Conservation (phyloP, 2,888 invertebrate genomes). For the Lacanobia wlatinum region DNA sequence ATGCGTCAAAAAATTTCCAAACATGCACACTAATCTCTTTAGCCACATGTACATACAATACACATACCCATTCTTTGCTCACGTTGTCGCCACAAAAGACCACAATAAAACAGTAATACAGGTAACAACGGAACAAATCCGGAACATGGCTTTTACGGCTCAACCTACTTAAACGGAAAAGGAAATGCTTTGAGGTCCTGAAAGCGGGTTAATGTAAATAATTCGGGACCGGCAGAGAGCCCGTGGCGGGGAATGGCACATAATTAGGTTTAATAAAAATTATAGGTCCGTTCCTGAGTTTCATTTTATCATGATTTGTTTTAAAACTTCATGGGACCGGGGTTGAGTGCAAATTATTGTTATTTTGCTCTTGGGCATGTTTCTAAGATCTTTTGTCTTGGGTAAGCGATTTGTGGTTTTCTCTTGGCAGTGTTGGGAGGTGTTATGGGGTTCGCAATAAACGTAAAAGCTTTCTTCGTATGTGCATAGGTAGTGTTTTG, state of each 20-base stretch:
- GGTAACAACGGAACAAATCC: conserved; percentile 39
- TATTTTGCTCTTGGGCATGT: conserved; percentile 18
- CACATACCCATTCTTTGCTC: neutral
- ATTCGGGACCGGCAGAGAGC: conserved; percentile 44
- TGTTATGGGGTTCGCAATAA: conserved; percentile 22
- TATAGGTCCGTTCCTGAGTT: conserved; percentile 19
- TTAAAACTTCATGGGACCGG: conserved; percentile 19
- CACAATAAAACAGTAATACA: conserved; percentile 43
- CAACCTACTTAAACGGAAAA: conserved; percentile 60
- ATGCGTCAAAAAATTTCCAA: no score
- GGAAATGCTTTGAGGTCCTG: conserved; percentile 58
- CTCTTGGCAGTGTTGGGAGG: neutral
- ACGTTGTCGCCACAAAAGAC: conserved; percentile 34
- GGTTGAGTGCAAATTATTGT: conserved; percentile 33
- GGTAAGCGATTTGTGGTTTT: conserved; percentile 19
- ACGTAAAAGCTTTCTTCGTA: conserved; percentile 36
- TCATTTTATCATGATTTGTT: conserved; percentile 51
- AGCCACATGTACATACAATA: neutral
- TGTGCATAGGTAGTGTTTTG: neutral
- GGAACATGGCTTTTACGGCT: conserved; percentile 45
- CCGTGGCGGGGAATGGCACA: conserved; percentile 30
- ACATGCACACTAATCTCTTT: conserved; percentile 10
- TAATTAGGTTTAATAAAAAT: conserved; percentile 60
- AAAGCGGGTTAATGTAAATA: conserved; percentile 67
- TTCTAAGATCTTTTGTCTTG: conserved; percentile 34